These are phyloP conservation scores for Argyra leucocephala DNA, from an alignment of 2,888 invertebrate genomes.

Conservation along the genomic window DNA sequence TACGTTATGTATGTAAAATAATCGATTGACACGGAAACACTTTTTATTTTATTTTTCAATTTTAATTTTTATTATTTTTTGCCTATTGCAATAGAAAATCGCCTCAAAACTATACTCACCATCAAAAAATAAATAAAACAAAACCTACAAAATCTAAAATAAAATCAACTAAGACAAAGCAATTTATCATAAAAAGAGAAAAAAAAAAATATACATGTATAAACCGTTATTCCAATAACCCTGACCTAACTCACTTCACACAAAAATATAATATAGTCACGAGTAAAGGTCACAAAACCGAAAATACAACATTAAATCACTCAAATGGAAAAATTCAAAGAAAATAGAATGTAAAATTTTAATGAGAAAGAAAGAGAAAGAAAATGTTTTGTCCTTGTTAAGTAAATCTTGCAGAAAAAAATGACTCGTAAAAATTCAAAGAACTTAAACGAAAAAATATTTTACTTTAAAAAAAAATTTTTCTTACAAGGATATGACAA, in stretches of 20 bases:
- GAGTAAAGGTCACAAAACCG: constrained; percentile 4
- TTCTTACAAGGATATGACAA: no score
- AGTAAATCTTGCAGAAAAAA: no score
- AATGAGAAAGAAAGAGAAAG: not conserved
- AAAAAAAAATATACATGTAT: no score
- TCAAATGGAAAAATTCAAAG: not conserved
- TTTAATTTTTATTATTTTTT: not conserved
- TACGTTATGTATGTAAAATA: not conserved
- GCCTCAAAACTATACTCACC: no score
- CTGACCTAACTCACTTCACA: not conserved
- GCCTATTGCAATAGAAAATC: not conserved
- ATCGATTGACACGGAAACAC: not conserved
- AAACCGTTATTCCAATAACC: not conserved
- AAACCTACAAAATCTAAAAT: not conserved
- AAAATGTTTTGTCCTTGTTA: not conserved
- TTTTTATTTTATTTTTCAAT: not conserved
- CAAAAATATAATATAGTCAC: not conserved
- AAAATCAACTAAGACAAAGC: not conserved
- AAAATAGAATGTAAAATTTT: no score
- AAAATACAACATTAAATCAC: constrained; percentile 6
- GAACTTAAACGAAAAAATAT: no score
- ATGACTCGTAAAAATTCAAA: no score
- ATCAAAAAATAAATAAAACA: no score
- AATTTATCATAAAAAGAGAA: no score
- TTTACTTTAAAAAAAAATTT: no score